phyloP scores from a whole-genome alignment of 2,888 invertebrate genomes.

The Volucella zonaria region DNA sequence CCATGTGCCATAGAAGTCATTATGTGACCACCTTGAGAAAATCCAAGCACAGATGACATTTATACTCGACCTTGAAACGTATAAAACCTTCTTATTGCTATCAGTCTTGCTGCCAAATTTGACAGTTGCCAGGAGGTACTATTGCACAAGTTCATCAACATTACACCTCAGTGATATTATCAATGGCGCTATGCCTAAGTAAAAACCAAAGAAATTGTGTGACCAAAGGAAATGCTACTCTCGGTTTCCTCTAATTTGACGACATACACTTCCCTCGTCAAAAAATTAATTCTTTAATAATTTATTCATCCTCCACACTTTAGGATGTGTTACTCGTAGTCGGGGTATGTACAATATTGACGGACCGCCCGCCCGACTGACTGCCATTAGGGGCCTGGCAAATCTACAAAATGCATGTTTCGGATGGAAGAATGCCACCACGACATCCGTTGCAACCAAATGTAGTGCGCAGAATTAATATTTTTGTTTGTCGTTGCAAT shows the following conservation, averaged over 20 bases:
- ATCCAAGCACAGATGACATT: too few species aligned
- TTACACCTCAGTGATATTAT: conserved; percentile 13
- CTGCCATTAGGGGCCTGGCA: conserved; percentile 17
- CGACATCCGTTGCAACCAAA: conserved; percentile 58
- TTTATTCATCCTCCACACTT: conserved; percentile 45
- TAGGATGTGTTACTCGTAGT: too few species aligned
- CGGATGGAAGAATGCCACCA: conserved; percentile 48
- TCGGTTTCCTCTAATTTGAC: conserved; percentile 47
- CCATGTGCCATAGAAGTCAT: neutral
- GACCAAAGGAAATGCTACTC: conserved; percentile 26
- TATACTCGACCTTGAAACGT: too few species aligned
- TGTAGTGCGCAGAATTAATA: conserved; percentile 53
- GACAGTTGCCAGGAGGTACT: too few species aligned
- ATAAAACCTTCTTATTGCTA: too few species aligned
- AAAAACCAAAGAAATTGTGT: conserved; percentile 6
- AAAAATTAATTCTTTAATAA: conserved; percentile 32
- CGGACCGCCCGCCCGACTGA: neutral
- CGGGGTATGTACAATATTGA: neutral
- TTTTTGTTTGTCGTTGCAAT: conserved; percentile 14
- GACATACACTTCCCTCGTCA: conserved; percentile 40
- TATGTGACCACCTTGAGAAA: too few species aligned
- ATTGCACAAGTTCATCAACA: too few species aligned
- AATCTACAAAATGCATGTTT: conserved; percentile 43
- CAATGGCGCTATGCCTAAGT: conserved; percentile 44
- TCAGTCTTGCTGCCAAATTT: too few species aligned